A percentile compares a stretch with the other conserved stretches of the same genome.
These are phyloP conservation scores for Agrilus planipennis DNA, from an alignment of 1,140 invertebrate genomes.

Conservation along the genomic window DNA sequence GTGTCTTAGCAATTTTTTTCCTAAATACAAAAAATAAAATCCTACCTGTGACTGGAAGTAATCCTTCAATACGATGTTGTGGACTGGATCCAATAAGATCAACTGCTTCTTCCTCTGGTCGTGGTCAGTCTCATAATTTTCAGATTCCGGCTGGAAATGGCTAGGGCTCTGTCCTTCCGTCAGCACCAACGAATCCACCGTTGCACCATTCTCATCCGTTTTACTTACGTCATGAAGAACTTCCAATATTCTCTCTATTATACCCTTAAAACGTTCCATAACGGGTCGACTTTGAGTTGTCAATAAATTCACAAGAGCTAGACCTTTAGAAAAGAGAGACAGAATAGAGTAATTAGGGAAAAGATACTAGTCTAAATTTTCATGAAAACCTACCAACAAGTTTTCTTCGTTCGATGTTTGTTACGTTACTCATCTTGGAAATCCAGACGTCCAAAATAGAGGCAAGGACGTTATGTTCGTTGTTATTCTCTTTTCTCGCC, in stretches of 20 bases:
- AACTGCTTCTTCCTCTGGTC: constrained; percentile 47
- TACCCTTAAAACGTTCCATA: constrained; percentile 58
- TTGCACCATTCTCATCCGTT: constrained; percentile 50
- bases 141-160: constrained; percentile 33
- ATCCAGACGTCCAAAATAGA: constrained; percentile 66
- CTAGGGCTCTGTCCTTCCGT: constrained; percentile 32
- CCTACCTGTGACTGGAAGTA: constrained; percentile 54
- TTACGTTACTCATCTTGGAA: constrained; percentile 64
- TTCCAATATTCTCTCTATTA: constrained; percentile 69
- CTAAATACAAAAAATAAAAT: constrained; percentile 11
- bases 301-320: constrained; percentile 72
- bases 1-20: not conserved
- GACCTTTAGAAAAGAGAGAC: constrained; percentile 38
- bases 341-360: not conserved
- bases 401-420: constrained; percentile 69
- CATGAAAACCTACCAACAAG: constrained; percentile 55
- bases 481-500: constrained; percentile 32
- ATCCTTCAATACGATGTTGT: constrained; percentile 54
- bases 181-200: constrained; percentile 37
- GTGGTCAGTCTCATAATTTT: constrained; percentile 41
- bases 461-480: constrained; percentile 48
- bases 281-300: constrained; percentile 54
- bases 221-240: constrained; percentile 77
- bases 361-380: too few relatives aligned
- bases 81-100: constrained; percentile 53